Evolutionary conservation across 2,888 invertebrate species (phyloP).

Genomic region (Caenorhabditis wallacei): DNA sequence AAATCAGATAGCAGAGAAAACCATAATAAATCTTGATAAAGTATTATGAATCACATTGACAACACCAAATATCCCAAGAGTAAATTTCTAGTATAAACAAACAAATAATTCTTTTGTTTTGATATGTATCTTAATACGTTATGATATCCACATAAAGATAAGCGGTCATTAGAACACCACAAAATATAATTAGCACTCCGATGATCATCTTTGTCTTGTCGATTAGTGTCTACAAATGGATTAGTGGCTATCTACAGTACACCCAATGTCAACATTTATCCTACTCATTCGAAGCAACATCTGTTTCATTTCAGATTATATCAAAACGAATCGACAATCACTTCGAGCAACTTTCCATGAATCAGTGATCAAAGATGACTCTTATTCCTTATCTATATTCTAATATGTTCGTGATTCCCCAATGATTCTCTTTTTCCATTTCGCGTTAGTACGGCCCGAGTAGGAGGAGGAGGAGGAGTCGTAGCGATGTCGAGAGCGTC

Average conservation of each 20-base stretch:
- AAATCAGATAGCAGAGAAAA: background rate
- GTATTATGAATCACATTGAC: background rate
- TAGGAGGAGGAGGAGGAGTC: constrained; percentile 22
- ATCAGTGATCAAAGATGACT: constrained; percentile 4
- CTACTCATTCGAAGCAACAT: too few relatives aligned
- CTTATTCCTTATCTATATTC: constrained; percentile 1
- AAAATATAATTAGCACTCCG: too few relatives aligned
- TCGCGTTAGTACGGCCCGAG: constrained; percentile 32
- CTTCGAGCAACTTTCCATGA: background rate
- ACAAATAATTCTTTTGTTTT: background rate
- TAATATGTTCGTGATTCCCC: background rate
- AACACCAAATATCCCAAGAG: background rate
- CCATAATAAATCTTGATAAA: background rate
- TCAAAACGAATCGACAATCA: constrained; percentile 48
- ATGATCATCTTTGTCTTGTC: too few relatives aligned
- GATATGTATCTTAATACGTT: too few relatives aligned
- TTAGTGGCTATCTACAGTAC: background rate
- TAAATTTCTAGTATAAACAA: background rate
- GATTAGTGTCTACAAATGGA: too few relatives aligned
- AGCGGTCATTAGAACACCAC: too few relatives aligned
- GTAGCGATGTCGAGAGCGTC: constrained; percentile 18
- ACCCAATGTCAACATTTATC: background rate
- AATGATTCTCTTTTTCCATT: constrained; percentile 6
- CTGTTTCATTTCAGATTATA: constrained; percentile 55
- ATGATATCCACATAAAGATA: too few relatives aligned